Evolutionary conservation across 2,113 vertebrate species (phyloP).

Genomic region (Bettongia penicillata): DNA sequence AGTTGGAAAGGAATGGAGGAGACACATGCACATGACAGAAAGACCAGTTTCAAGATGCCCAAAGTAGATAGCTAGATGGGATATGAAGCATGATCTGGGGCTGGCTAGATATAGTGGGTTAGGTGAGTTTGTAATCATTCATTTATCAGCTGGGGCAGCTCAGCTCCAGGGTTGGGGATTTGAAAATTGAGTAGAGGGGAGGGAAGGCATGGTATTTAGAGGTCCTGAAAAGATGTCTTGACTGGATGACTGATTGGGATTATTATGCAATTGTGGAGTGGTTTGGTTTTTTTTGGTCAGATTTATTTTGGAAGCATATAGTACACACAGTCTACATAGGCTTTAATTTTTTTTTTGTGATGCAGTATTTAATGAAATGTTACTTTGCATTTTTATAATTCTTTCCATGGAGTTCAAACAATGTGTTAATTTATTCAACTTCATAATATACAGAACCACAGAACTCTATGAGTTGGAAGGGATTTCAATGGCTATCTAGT

Average conservation of each 20-base stretch:
- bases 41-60: background rate
- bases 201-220: background rate
- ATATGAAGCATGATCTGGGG: background rate
- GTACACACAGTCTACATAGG: background rate
- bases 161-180: background rate
- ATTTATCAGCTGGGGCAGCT: background rate
- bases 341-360: background rate
- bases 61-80: background rate
- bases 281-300: background rate
- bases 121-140: background rate
- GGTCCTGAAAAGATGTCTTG: background rate
- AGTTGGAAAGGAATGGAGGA: background rate
- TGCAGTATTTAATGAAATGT: background rate
- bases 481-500: background rate
- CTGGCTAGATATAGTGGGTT: background rate
- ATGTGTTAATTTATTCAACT: slow-evolving; percentile 30
- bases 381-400: background rate
- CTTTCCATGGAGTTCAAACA: slow-evolving; percentile 38
- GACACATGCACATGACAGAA: background rate
- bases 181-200: background rate
- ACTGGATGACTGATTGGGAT: background rate
- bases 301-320: background rate
- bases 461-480: background rate
- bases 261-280: background rate
- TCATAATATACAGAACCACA: slow-evolving; percentile 32